Base-by-base conservation (phyloP, 2,888 invertebrate species). In the Pimpla rufipes region DNA sequence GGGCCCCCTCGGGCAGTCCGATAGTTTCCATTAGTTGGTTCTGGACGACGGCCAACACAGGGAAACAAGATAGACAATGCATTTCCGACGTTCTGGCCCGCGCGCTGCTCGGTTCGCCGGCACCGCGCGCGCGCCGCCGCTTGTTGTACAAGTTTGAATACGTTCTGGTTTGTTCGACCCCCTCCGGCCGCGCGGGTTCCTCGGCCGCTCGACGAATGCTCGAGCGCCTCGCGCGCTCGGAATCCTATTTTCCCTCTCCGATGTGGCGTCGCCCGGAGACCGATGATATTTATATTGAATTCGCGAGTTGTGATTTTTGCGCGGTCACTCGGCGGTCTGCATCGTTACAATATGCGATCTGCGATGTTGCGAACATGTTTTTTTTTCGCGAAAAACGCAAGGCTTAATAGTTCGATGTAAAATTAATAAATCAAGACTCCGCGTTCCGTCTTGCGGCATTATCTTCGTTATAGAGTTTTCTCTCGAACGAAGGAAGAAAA, bases 21-120 rank as follows among this genome's bases (percentile, higher is more conserved):
- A 86, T 86, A 86, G 86, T 86, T 86, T 86, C 85, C 86, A 86
- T 86, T 85, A 86, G 86, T 86, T 86, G 82, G 78, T 83, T 79
- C 85, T 86, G 86, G 86, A 86, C 83, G 66, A 73, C 75, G 79
- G 86, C 86, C 86, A 86, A 82, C 84, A 75, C 66, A 55, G 80
- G 79, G 75, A 74, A 86, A 86, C 85, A 86, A 83, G 85, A 86
- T 85, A 83, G 85, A 85, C 85, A 86, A 86, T 86, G 82, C 75
- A 81, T 79, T 86, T 83, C 85, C 85, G 67, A 75, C 70, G 67
- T 78, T 81, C 62, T 74, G 73, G 77, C 67, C 75, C 55, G 64
- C 29, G 5, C 29, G 5, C 62, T 66, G 66, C 70, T 75, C 50
- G 64, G 75, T 73, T 81, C 68, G 50, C 74, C 47, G 74, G 10